Evolutionary conservation across 2,888 invertebrate genomes (phyloP), one percentile per base, ranked within the genome.

Genomic region (Heliconius hortense): DNA sequence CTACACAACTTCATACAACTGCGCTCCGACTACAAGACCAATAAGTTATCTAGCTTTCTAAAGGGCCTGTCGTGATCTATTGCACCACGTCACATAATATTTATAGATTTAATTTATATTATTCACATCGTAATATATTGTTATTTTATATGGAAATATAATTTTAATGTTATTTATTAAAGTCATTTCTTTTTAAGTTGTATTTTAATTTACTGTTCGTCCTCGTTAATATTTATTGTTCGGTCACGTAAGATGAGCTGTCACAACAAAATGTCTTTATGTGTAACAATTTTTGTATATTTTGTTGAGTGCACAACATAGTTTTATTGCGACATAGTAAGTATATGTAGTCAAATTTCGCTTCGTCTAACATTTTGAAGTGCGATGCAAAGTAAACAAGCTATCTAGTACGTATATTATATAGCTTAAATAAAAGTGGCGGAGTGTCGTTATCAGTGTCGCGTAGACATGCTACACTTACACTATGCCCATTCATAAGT

Each of bases 1-100:
- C 95, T 99, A 53, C 95, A 97, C 81, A 98, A 97, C 91, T 99
- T 99, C 90, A 97, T 99, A 82, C 98, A 99, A 89, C 95, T 99
- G 43, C 95, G 99, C 77, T 97, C 97, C 7, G 99, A 99, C 92
- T 99, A 97, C 93, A 98, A 98, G 89, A 96, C 96, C 70, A 97
- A 98, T 84, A 98, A 97, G 87, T 94, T 97, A 79, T 95, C 96
- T 31, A 96, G 93, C 80, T 95, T 95, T 83, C 90, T 95, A 62
- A 95, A 95, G 84, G 95, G 95, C 74, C 90, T 95, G 64, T 92
- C 95, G 73, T 92, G 89, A 79, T 77, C 72, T 74, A 74, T 70
- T 72, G 60, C 56, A 48, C 70, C 69, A 78, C 73, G 72, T 72
- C 64, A 76, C 70, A 48, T 24, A 43, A 35, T 78, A 76, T 76